Evolutionary conservation across 2,113 vertebrate species (phyloP).

Genomic region (Periophthalmodon schlosseri): DNA sequence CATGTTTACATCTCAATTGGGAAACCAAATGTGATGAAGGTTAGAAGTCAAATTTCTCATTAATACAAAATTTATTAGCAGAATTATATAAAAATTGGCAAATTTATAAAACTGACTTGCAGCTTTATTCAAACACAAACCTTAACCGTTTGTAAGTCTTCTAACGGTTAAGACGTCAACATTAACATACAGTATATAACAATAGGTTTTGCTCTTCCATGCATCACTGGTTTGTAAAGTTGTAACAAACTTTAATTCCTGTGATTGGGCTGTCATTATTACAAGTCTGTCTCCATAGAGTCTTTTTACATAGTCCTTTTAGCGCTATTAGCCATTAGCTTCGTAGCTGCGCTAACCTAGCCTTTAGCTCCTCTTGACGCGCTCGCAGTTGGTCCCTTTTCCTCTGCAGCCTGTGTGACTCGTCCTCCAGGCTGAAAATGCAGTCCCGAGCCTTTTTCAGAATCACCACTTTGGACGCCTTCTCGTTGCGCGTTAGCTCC

Average conservation of each 20-base stretch:
- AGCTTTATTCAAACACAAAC: background rate
- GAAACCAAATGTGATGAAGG: background rate
- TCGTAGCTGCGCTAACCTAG: constrained; percentile 60
- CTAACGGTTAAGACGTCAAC: background rate
- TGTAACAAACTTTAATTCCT: background rate
- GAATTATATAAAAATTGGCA: background rate
- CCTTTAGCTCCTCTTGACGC: constrained; percentile 70
- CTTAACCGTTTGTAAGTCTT: background rate
- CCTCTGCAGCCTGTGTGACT: constrained; percentile 55
- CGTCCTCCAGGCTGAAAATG: constrained; percentile 71
- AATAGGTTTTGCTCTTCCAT: background rate
- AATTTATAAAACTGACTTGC: constrained; percentile 5
- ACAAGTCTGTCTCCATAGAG: background rate
- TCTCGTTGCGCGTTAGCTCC: constrained; percentile 79
- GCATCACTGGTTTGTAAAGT: constrained; percentile 5
- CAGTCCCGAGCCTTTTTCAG: constrained; percentile 79
- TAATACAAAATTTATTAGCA: constrained; percentile 5
- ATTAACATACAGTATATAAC: background rate
- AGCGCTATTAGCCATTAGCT: constrained; percentile 34
- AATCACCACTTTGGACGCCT: constrained; percentile 83
- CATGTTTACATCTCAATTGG: background rate
- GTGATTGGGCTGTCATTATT: constrained; percentile 16
- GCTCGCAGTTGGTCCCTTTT: constrained; percentile 59
- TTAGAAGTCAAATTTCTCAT: background rate
- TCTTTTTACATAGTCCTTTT: constrained; percentile 40